phyloP scores from a whole-genome alignment of 2,888 invertebrate genomes.

The Diarsia rubi region DNA sequence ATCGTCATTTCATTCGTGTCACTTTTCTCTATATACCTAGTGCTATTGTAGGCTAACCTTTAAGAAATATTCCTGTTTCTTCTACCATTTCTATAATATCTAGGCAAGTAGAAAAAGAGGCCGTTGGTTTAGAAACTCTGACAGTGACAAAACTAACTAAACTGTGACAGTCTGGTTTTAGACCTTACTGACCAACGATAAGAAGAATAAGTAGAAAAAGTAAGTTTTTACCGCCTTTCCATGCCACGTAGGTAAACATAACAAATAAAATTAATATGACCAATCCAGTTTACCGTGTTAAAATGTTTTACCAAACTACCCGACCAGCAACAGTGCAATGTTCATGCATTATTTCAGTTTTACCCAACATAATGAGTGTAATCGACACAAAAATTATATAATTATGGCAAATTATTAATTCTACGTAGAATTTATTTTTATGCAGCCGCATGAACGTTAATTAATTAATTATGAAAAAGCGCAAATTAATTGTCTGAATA shows the following conservation, averaged over 20 bases:
- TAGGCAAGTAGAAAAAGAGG: neutral
- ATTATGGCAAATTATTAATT: slow-evolving; percentile 35
- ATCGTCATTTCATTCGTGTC: neutral
- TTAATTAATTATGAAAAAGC: slow-evolving; percentile 24
- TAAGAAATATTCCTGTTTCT: neutral
- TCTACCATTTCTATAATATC: neutral
- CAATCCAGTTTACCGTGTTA: slow-evolving; percentile 7
- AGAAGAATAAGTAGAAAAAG: too few species aligned
- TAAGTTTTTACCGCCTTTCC: neutral
- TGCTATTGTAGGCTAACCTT: neutral
- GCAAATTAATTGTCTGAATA: slow-evolving; percentile 5
- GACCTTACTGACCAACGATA: too few species aligned
- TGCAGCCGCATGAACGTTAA: slow-evolving; percentile 7
- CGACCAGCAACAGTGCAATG: neutral
- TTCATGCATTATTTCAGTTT: slow-evolving; percentile 47
- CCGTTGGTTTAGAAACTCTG: too few species aligned
- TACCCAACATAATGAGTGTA: slow-evolving; percentile 38
- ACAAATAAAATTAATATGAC: neutral
- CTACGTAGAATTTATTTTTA: slow-evolving; percentile 20
- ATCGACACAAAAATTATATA: slow-evolving; percentile 33
- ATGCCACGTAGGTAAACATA: neutral
- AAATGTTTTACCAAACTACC: slow-evolving; percentile 27
- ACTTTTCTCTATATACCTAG: neutral
- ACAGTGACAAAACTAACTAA: too few species aligned
- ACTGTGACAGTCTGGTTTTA: too few species aligned